These are phyloP conservation scores for Dasypus novemcinctus DNA, from an alignment of 2,113 vertebrate genomes.

Conservation along the genomic window DNA sequence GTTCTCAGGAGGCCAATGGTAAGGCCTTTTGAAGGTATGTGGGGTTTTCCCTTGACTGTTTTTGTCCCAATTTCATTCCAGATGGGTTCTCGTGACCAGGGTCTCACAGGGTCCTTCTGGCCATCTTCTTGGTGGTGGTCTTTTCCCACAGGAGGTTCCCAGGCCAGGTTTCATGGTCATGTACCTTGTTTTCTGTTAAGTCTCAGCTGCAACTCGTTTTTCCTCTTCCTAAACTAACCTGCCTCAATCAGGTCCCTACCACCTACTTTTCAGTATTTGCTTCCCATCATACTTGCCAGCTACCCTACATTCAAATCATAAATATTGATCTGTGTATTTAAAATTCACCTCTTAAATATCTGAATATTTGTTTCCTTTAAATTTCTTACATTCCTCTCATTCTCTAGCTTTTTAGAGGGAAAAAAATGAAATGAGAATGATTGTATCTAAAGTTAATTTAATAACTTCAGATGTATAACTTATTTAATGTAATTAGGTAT, in stretches of 20 bases:
- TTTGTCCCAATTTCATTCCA: too few relatives aligned
- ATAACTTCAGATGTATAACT: neutral
- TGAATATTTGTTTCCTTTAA: neutral
- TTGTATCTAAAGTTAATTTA: neutral
- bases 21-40: too few relatives aligned
- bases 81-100: too few relatives aligned
- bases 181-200: too few relatives aligned
- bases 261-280: neutral
- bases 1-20: too few relatives aligned
- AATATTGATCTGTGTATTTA: neutral
- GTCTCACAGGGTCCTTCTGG: too few relatives aligned
- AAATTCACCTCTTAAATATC: neutral
- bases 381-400: neutral
- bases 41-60: too few relatives aligned
- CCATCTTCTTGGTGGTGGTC: too few relatives aligned
- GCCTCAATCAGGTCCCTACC: neutral
- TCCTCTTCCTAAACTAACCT: too few relatives aligned
- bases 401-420: neutral
- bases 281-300: neutral
- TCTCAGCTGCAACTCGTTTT: too few relatives aligned
- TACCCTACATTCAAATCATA: neutral
- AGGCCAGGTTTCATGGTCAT: too few relatives aligned
- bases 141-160: too few relatives aligned
- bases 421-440: neutral
- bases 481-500: neutral